These are phyloP conservation scores for Sprattus sprattus DNA, from an alignment of 2,113 vertebrate species.

Conservation along the genomic window DNA sequence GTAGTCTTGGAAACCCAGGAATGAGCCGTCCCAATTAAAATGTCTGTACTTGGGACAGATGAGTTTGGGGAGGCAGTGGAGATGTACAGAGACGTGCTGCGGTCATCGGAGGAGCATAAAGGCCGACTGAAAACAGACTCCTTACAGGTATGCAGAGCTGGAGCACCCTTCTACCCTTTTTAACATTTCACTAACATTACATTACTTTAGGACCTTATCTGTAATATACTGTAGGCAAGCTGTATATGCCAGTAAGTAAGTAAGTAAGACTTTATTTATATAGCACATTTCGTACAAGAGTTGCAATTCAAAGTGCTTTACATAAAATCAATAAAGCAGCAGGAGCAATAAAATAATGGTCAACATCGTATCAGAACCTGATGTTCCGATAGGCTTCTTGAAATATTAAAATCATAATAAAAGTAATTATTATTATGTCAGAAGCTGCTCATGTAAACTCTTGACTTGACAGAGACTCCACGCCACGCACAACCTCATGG, in stretches of 20 bases:
- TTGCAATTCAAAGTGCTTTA: too few species aligned
- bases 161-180: too few species aligned
- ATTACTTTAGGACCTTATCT: neutral
- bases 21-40: constrained; percentile 1
- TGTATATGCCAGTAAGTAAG: neutral
- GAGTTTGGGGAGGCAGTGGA: constrained; percentile 84
- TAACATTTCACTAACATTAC: too few species aligned
- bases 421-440: too few species aligned
- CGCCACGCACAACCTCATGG: constrained; percentile 95
- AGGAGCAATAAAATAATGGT: too few species aligned
- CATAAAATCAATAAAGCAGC: too few species aligned
- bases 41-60: constrained; percentile 60
- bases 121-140: constrained; percentile 94
- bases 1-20: neutral
- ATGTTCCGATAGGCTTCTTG: too few species aligned
- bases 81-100: constrained; percentile 91
- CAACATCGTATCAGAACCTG: too few species aligned
- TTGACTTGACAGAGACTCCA: constrained; percentile 84
- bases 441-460: neutral
- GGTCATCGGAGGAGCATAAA: constrained; percentile 98
- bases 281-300: too few species aligned
- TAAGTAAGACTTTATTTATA: too few species aligned
- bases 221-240: neutral
- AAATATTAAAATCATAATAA: too few species aligned
- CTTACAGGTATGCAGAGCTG: constrained; percentile 77